Base-by-base conservation (phyloP, 2,888 invertebrate genomes). In the Bellardia bayeri region DNA sequence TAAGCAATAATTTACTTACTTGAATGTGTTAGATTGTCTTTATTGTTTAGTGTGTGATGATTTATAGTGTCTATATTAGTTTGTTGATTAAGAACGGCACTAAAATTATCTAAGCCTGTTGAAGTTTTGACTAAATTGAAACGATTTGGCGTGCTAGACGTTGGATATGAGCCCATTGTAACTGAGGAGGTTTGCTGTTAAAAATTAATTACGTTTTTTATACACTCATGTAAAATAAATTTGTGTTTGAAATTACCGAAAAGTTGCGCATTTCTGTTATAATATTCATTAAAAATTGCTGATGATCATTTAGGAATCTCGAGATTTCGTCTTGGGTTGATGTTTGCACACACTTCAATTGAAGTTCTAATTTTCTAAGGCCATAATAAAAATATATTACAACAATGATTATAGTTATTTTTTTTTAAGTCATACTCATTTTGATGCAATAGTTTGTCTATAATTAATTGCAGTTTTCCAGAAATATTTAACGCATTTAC, bases 91-190 rank as follows among this genome's bases (percentile, higher is more conserved):
- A 86, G 51, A 64, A 88, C 86, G 11, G 72, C 82, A 16, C 82
- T 87, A 58, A 88, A 83, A 63, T 89, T 82, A 69, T 78, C 74
- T 13, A 82, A 64, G 23, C 7, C 56, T 6, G 63, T 30, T 2
- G 45, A 14, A 0, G 76, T 84, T 75, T 83, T 85, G 0, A 42
- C 82, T 14, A 87, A 79, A 33, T 83, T 74, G 2, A 89, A 89
- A 14, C 92, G 91, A 69, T 93, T 93, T 11, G 94, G 94, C 9
- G 94, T 94, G 80, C 93, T 93, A 63, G 93, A 92, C 54, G 88
- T 80, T 80, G 92, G 89, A 89, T 90, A 88, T 66, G 88, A 37
- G 72, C 76, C 40, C 87, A 89, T 33, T 83, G 82, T 71, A 79
- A 88, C 89, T 87, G 89, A 37, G 61, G 89, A 68, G 81, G 16